Evolutionary conservation across 35 echinoderm and acorn worm species (phyloP).

Genomic region (Strongylocentrotus purpuratus): DNA sequence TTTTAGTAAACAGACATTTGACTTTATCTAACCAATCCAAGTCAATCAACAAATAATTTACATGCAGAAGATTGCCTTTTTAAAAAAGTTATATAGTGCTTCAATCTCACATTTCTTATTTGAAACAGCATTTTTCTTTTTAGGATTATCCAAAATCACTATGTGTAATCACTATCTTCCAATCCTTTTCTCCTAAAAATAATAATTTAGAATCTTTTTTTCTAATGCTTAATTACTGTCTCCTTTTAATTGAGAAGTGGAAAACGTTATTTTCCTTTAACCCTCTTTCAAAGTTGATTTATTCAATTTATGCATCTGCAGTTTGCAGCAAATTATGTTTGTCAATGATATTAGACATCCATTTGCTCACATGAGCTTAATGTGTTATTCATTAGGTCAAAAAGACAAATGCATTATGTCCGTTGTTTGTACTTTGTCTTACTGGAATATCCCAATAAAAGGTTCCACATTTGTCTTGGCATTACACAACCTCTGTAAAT

Average conservation of each 20-base stretch:
- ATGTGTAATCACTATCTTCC: too few relatives aligned
- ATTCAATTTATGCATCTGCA: neutral
- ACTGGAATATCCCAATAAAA: neutral
- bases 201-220: too few relatives aligned
- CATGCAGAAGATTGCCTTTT: too few relatives aligned
- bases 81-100: too few relatives aligned
- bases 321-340: neutral
- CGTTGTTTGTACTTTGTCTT: neutral
- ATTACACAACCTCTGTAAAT: neutral
- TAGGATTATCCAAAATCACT: too few relatives aligned
- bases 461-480: neutral
- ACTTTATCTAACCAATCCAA: too few relatives aligned
- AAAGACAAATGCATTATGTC: neutral
- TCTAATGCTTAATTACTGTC: too few relatives aligned
- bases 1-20: too few relatives aligned
- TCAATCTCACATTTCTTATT: too few relatives aligned
- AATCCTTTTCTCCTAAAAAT: too few relatives aligned
- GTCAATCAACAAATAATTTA: too few relatives aligned
- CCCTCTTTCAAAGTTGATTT: neutral
- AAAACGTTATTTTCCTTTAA: neutral
- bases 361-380: neutral
- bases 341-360: neutral
- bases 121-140: too few relatives aligned
- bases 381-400: neutral
- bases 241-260: neutral